Base-by-base conservation (phyloP, 2,888 invertebrate species). In the Chaetogeoica ovagalla region DNA sequence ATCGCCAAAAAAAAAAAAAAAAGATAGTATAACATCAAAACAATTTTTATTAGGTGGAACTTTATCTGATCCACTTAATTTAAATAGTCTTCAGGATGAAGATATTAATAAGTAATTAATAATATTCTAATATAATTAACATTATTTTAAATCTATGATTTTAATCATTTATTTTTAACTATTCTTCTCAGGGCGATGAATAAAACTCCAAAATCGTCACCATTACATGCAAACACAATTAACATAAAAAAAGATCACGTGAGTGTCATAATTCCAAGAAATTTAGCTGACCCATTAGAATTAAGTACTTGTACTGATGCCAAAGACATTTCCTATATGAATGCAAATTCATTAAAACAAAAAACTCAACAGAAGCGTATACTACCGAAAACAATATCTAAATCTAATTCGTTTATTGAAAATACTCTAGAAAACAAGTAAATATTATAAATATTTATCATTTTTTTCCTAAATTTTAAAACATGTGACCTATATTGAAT, bases 11-110 rank as follows among this genome's bases (percentile, higher is more conserved):
- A 79, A 79, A 57, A 79, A 79, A 60, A 92, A 83, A 92, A 77
- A 62, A 62, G 19, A 21, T 91, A 92, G 83, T 90, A 90, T 83
- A 93, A 76, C 95, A 84, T 92, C 97, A 0, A 95, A 95, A 0
- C 96, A 96, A 86, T 97, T 98, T 87, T 88, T 96, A 7, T 89
- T 97, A 2, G 98, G 97, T 66, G 98, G 97, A 13, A 97, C 96
- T 86, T 97, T 97, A 83, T 93, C 93, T 83, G 98, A 98, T 88
- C 98, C 97, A 0, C 87, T 98, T 68, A 98, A 98, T 88, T 87
- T 98, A 82, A 96, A 95, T 85, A 96, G 96, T 85, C 89, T 98
- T 84, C 94, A 84, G 59, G 85, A 86, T 83, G 86, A 85, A 82
- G 85, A 85, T 83, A 84, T 85, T 30, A 85, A 85, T 81, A 84